Conservation (phyloP, 2,888 invertebrate genomes). For the Baccha elongata region DNA sequence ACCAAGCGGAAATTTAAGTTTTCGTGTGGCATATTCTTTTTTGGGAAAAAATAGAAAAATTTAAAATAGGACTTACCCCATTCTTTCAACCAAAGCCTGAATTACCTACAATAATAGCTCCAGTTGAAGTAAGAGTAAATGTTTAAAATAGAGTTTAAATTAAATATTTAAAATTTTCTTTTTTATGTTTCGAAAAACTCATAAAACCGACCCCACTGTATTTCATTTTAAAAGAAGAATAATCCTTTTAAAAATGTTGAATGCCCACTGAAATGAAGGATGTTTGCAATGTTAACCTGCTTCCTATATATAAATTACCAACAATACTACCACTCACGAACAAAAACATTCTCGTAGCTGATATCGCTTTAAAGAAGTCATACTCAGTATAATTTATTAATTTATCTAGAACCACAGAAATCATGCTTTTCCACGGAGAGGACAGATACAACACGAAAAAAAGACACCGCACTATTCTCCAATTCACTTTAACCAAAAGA, state of each 20-base stretch:
- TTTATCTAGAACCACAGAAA: slow-evolving; percentile 61
- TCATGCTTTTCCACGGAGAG: slow-evolving; percentile 40
- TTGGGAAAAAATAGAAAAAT: too few relatives aligned
- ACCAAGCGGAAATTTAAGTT: too few relatives aligned
- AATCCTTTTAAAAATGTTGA: slow-evolving; percentile 47
- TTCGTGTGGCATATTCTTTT: too few relatives aligned
- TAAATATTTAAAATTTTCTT: too few relatives aligned
- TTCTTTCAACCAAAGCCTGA: too few relatives aligned
- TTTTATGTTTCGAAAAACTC: too few relatives aligned
- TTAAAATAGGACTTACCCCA: too few relatives aligned
- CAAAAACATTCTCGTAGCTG: slow-evolving; percentile 51
- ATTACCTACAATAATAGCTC: too few relatives aligned
- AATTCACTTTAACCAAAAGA: slow-evolving; percentile 11
- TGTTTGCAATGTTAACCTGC: slow-evolving; percentile 50
- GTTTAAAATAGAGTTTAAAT: too few relatives aligned
- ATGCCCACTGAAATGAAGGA: slow-evolving; percentile 44
- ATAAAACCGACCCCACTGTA: slow-evolving; percentile 43
- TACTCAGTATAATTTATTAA: slow-evolving; percentile 66
- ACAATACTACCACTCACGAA: slow-evolving; percentile 66
- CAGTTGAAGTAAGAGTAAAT: too few relatives aligned
- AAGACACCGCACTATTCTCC: slow-evolving; percentile 19
- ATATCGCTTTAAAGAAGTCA: slow-evolving; percentile 43
- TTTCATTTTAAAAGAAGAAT: slow-evolving; percentile 11
- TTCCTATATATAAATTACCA: slow-evolving; percentile 58
- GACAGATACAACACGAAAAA: slow-evolving; percentile 34